Conservation (phyloP, 1,140 invertebrate species). For the Drosophila baimaii region DNA sequence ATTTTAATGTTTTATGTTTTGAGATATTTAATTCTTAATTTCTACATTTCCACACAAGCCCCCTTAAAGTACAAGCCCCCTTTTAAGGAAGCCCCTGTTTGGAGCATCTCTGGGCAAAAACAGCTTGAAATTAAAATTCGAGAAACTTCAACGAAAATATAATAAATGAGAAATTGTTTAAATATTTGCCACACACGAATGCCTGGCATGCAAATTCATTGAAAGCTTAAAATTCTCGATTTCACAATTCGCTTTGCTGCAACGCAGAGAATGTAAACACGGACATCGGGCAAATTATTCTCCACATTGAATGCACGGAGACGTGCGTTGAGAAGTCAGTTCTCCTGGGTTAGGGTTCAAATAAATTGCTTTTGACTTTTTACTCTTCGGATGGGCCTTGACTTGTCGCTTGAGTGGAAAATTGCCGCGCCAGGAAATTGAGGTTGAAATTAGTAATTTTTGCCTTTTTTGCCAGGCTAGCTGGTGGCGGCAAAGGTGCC, state of each 20-base stretch:
- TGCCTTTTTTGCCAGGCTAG: slow-evolving; percentile 12
- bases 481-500: neutral
- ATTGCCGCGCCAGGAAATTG: slow-evolving; percentile 51
- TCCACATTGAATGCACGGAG: slow-evolving; percentile 54
- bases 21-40: too few species aligned
- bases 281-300: slow-evolving; percentile 44
- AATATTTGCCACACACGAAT: slow-evolving; percentile 60
- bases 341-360: slow-evolving; percentile 68
- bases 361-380: slow-evolving; percentile 69
- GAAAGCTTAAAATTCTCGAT: slow-evolving; percentile 45
- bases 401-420: slow-evolving; percentile 78
- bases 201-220: slow-evolving; percentile 48
- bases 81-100: neutral
- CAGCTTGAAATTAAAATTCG: slow-evolving; percentile 37
- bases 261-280: slow-evolving; percentile 31
- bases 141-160: slow-evolving; percentile 33
- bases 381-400: slow-evolving; percentile 25
- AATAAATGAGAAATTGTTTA: slow-evolving; percentile 49
- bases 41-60: too few species aligned
- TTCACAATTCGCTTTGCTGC: slow-evolving; percentile 45
- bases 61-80: neutral
- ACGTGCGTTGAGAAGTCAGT: slow-evolving; percentile 54
- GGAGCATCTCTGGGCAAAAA: neutral
- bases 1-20: too few species aligned
- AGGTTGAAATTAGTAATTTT: slow-evolving; percentile 42